These are phyloP conservation scores for Blennius ocellaris DNA, from an alignment of 2,113 vertebrate species.

Conservation along the genomic window DNA sequence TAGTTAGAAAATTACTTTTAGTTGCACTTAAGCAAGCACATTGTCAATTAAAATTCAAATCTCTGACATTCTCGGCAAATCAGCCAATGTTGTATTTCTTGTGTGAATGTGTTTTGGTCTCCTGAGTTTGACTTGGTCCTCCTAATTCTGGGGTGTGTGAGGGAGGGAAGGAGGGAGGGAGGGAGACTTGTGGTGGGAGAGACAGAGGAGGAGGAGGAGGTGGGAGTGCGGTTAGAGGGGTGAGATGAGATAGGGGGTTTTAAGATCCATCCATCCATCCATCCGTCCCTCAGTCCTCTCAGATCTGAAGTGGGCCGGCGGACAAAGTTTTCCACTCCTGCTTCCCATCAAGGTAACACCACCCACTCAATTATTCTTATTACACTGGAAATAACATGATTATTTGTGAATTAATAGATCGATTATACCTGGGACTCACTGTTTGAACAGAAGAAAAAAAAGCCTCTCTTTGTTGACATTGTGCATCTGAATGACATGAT, in stretches of 20 bases:
- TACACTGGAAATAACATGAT: not conserved
- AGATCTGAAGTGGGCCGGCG: conserved; percentile 45
- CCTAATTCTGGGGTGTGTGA: conserved; percentile 29
- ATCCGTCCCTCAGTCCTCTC: conserved; percentile 39
- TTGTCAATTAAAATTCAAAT: too few species aligned
- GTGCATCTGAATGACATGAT: not conserved
- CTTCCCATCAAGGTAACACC: conserved; percentile 67
- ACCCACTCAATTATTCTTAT: conserved; percentile 26
- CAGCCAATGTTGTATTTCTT: too few species aligned
- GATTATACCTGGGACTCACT: not conserved
- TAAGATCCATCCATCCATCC: conserved; percentile 64
- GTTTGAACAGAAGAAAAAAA: not conserved
- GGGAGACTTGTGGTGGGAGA: not conserved
- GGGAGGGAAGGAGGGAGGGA: conserved; percentile 4
- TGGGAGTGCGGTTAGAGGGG: conserved; percentile 17
- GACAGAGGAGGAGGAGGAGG: conserved; percentile 7
- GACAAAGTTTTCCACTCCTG: conserved; percentile 33
- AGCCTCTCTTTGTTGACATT: not conserved
- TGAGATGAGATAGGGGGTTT: conserved; percentile 65
- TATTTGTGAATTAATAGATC: too few species aligned
- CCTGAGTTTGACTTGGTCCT: conserved; percentile 14
- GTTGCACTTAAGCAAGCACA: too few species aligned
- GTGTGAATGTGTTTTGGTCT: not conserved
- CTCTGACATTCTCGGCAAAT: too few species aligned
- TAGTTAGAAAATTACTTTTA: too few species aligned